These are phyloP conservation scores for Chirona hameri DNA, from an alignment of 2,888 invertebrate species.

Conservation along the genomic window DNA sequence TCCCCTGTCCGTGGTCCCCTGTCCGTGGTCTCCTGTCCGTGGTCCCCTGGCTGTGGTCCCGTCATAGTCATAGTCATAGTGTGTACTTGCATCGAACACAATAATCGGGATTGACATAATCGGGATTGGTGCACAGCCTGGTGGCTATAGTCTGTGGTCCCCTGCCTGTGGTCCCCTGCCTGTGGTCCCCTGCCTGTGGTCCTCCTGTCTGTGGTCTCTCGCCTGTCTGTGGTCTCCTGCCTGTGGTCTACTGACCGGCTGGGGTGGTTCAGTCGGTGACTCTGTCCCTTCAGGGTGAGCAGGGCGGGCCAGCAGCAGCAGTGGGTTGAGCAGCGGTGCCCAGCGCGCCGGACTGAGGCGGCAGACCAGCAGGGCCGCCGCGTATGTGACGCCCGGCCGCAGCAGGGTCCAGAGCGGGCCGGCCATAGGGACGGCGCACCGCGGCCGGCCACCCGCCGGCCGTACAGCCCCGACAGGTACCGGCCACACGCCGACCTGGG, in stretches of 20 bases:
- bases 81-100: too few relatives aligned
- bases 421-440: not conserved
- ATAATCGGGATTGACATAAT: too few relatives aligned
- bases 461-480: not conserved
- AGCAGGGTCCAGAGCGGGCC: not conserved
- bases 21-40: not conserved
- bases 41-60: not conserved
- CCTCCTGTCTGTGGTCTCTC: too few relatives aligned
- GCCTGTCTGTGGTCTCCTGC: not conserved
- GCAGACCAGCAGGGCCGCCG: not conserved
- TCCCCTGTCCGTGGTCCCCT: too few relatives aligned
- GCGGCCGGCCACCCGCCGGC: not conserved
- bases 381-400: not conserved
- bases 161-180: too few relatives aligned
- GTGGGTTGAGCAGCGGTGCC: not conserved
- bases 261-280: conserved; percentile 7
- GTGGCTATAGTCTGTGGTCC: too few relatives aligned
- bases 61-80: too few relatives aligned
- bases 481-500: not conserved
- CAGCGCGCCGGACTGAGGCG: not conserved
- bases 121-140: too few relatives aligned
- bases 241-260: not conserved
- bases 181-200: too few relatives aligned
- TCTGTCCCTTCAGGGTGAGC: not conserved
- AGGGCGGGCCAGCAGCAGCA: not conserved